phyloP scores from a whole-genome alignment of 2,113 vertebrate genomes.

The Erythrocercus mccallii region DNA sequence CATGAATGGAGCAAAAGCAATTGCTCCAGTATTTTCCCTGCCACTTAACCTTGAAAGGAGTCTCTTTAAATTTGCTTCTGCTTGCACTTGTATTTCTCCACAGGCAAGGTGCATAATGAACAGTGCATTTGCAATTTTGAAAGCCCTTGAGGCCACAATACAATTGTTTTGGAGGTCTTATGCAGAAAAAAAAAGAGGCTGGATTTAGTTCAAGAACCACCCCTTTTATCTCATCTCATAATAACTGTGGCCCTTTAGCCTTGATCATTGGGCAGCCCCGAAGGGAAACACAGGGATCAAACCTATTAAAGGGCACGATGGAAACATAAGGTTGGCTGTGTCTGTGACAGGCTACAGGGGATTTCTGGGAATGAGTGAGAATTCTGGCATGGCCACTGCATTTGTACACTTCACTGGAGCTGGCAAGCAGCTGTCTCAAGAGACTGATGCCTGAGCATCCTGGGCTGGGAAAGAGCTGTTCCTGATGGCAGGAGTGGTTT shows the following conservation, averaged over 20 bases:
- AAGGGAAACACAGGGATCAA: background rate
- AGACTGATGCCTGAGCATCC: background rate
- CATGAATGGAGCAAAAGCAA: background rate
- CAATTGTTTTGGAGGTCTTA: background rate
- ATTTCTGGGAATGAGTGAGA: background rate
- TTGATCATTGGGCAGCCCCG: background rate
- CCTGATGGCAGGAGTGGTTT: background rate
- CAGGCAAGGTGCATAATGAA: background rate
- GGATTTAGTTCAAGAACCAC: background rate
- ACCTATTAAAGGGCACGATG: background rate
- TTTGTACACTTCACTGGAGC: background rate
- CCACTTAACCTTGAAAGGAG: background rate
- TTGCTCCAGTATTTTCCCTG: background rate
- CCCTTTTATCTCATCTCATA: background rate
- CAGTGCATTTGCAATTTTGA: background rate
- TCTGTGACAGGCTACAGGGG: background rate
- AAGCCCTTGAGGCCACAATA: background rate
- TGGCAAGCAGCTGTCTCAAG: background rate
- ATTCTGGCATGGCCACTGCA: background rate
- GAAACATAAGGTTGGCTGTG: background rate
- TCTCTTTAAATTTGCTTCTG: background rate
- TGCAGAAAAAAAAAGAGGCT: background rate
- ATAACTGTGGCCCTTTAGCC: background rate
- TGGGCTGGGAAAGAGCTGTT: background rate
- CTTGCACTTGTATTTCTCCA: background rate